A percentile compares a stretch with the other conserved stretches of the same genome.
Conservation (phyloP, 2,888 invertebrate species). For the Erynnis tages region DNA sequence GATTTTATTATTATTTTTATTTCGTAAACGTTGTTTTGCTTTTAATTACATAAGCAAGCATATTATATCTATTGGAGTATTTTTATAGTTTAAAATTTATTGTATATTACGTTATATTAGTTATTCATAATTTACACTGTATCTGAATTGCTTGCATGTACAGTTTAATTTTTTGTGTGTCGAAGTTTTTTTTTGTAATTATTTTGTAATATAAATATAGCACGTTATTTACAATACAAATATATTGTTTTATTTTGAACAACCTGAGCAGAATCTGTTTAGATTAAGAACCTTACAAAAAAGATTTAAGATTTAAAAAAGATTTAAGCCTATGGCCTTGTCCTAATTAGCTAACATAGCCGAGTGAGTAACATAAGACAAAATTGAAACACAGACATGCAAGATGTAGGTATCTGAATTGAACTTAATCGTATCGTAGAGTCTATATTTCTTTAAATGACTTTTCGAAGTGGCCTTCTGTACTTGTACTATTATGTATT, state of each 20-base stretch:
- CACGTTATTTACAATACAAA: constrained; percentile 77
- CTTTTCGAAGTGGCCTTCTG: too few relatives aligned
- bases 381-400: too few relatives aligned
- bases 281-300: too few relatives aligned
- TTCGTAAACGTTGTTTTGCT: constrained; percentile 57
- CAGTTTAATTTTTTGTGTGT: constrained; percentile 73
- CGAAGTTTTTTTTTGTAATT: constrained; percentile 75
- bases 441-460: too few relatives aligned
- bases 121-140: constrained; percentile 58
- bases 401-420: too few relatives aligned
- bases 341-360: too few relatives aligned
- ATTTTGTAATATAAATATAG: constrained; percentile 81
- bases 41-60: constrained; percentile 51
- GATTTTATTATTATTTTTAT: constrained; percentile 62
- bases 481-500: too few relatives aligned
- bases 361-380: too few relatives aligned
- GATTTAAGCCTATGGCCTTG: too few relatives aligned
- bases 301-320: too few relatives aligned
- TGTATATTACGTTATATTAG: constrained; percentile 68
- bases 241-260: constrained; percentile 10
- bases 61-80: constrained; percentile 62
- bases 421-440: too few relatives aligned
- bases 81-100: constrained; percentile 53
- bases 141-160: constrained; percentile 75
- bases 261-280: background rate